These are phyloP conservation scores for Staurois parvus DNA, from an alignment of 2,797 vertebrate genomes.

Conservation along the genomic window DNA sequence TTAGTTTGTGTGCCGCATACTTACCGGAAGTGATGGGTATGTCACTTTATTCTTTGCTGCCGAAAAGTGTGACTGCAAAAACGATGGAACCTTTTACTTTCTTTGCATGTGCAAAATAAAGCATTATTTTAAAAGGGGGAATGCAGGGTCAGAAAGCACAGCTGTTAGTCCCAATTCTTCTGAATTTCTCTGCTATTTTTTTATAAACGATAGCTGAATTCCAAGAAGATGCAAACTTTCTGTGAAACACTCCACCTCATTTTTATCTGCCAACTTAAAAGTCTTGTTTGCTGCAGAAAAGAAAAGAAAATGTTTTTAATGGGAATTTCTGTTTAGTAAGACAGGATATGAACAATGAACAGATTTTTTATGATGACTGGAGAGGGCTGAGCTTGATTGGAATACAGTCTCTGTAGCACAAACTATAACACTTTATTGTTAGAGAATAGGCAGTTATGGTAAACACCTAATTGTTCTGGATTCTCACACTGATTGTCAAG, in stretches of 20 bases:
- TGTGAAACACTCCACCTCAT: not conserved
- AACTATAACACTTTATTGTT: not conserved
- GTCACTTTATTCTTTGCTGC: too few species aligned
- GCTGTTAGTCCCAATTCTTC: not conserved
- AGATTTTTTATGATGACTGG: not conserved
- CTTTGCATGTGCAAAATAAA: not conserved
- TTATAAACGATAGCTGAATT: not conserved
- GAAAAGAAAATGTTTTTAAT: not conserved
- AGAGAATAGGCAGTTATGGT: not conserved
- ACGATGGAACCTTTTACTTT: not conserved
- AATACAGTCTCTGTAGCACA: not conserved
- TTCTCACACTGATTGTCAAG: not conserved
- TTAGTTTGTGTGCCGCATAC: too few species aligned
- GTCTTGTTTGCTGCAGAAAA: not conserved
- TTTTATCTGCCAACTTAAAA: not conserved
- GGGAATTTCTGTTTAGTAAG: not conserved
- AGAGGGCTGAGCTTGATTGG: not conserved
- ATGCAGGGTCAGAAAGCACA: not conserved
- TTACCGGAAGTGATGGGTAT: too few species aligned
- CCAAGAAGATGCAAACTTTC: not conserved
- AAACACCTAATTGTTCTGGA: not conserved
- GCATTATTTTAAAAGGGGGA: not conserved
- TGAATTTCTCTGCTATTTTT: not conserved
- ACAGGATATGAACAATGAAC: not conserved
- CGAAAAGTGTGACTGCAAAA: too few species aligned